phyloP scores from a whole-genome alignment of 2,797 vertebrate species.

The Clarias pachynema region DNA sequence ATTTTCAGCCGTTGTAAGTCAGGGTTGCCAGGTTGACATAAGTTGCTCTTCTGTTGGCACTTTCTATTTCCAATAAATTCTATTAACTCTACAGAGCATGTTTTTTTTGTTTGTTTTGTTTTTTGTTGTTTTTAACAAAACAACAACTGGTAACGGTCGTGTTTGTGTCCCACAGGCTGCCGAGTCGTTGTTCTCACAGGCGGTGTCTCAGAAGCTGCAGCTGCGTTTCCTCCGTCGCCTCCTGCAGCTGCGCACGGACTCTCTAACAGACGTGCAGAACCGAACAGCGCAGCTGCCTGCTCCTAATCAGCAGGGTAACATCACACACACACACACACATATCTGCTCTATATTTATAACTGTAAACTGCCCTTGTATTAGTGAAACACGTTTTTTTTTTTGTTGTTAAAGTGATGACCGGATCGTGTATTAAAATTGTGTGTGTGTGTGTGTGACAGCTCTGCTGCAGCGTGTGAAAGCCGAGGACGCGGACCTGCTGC shows the following conservation, averaged over 20 bases:
- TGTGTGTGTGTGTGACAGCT: constrained; percentile 56
- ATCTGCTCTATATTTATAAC: not conserved
- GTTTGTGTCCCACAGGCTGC: constrained; percentile 69
- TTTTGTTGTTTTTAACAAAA: not conserved
- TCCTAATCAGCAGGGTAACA: constrained; percentile 73
- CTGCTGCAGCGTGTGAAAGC: constrained; percentile 68
- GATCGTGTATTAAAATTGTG: not conserved
- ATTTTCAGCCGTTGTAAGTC: not conserved
- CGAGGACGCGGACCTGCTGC: constrained; percentile 72
- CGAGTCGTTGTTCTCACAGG: constrained; percentile 71
- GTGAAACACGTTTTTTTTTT: not conserved
- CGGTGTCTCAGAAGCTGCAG: constrained; percentile 67
- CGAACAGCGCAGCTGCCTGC: constrained; percentile 63
- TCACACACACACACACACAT: not conserved
- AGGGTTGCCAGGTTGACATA: not conserved
- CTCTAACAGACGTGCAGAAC: constrained; percentile 63
- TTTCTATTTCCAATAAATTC: not conserved
- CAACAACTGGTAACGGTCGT: not conserved
- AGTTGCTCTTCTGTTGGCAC: not conserved
- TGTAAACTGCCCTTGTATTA: not conserved
- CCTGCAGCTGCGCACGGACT: constrained; percentile 65
- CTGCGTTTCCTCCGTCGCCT: constrained; percentile 68
- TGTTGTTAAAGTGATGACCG: not conserved
- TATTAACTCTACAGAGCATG: not conserved
- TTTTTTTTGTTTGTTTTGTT: not conserved